Evolutionary conservation across 1,140 invertebrate genomes (phyloP), one percentile per base, ranked within the genome.

Genomic region (Sinella curviseta): DNA sequence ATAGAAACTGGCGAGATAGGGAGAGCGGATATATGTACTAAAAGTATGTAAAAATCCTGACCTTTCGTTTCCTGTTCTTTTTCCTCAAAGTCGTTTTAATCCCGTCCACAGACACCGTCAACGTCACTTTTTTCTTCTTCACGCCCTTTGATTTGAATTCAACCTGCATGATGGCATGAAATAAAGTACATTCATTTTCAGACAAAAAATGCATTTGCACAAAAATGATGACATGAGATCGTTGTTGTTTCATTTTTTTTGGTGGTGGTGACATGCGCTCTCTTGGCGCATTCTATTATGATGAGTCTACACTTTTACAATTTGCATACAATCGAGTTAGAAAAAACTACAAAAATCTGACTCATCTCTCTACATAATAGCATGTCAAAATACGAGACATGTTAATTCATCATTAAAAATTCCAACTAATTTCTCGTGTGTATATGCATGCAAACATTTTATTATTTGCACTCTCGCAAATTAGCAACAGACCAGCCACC

Each of bases 61-160:
- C 65, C 80, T 79, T 79, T 57, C 78, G 78, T 28, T 65, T 88
- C 88, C 92, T 94, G 77, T 85, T 86, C 87, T 96, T 93, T 88
- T 95, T 95, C 82, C 94, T 89, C 55, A 95, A 88, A 28, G 91
- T 91, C 81, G 99, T 93, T 87, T 94, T 93, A 54, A 99, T 93
- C 16, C 97, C 97, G 83, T 98, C 95, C 1, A 97, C 94, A 0
- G 97, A 98, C 78, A 99, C 92, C 85, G 95, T 94, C 80, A 99
- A 90, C 70, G 92, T 94, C 82, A 99, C 97, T 90, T 99, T 98
- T 86, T 95, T 94, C 88, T 99, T 99, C 89, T 99, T 99, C 84
- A 97, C 94, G 54, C 94, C 95, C 88, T 97, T 96, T 82, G 96
- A 92, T 90, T 99, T 99, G 90, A 98, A 99, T 88, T 99, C 97